phyloP scores from a whole-genome alignment of 2,888 invertebrate genomes.

The Opisthograptis luteolata region DNA sequence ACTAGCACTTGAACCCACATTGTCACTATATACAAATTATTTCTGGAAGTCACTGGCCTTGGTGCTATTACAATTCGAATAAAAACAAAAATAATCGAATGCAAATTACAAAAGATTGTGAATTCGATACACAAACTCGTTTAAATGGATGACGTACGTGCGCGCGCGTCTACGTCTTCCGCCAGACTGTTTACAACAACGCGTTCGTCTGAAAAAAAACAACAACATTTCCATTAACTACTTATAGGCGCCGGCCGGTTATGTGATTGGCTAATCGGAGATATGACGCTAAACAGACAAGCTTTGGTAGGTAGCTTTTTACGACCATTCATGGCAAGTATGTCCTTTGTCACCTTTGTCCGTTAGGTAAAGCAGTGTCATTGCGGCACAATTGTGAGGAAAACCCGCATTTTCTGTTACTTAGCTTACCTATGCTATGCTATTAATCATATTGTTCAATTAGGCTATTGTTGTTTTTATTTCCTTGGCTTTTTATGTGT shows the following conservation, averaged over 20 bases:
- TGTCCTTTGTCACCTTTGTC: conserved; percentile 20
- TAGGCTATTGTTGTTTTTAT: conserved; percentile 19
- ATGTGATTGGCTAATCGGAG: conserved; percentile 22
- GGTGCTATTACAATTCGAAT: neutral
- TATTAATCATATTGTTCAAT: conserved; percentile 14
- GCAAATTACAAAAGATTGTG: neutral
- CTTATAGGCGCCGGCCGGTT: conserved; percentile 3
- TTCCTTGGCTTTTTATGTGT: conserved; percentile 7
- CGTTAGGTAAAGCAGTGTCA: conserved; percentile 24
- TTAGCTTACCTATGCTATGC: neutral
- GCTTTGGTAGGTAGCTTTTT: neutral
- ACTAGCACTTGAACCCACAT: conserved; percentile 15
- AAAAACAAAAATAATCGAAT: conserved; percentile 1
- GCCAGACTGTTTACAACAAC: conserved; percentile 26
- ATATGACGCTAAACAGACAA: conserved; percentile 22
- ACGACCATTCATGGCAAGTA: conserved; percentile 16
- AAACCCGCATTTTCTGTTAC: conserved; percentile 27
- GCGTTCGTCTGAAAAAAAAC: conserved; percentile 27
- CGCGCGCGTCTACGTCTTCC: conserved; percentile 22
- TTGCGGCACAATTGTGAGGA: conserved; percentile 22
- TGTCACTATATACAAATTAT: conserved; percentile 20
- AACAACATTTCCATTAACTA: conserved; percentile 24
- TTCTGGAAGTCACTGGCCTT: conserved; percentile 13
- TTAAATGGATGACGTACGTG: conserved; percentile 21
- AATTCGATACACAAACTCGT: conserved; percentile 4